Base-by-base conservation (phyloP, 2,888 invertebrate genomes). In the Patella ulyssiponensis region DNA sequence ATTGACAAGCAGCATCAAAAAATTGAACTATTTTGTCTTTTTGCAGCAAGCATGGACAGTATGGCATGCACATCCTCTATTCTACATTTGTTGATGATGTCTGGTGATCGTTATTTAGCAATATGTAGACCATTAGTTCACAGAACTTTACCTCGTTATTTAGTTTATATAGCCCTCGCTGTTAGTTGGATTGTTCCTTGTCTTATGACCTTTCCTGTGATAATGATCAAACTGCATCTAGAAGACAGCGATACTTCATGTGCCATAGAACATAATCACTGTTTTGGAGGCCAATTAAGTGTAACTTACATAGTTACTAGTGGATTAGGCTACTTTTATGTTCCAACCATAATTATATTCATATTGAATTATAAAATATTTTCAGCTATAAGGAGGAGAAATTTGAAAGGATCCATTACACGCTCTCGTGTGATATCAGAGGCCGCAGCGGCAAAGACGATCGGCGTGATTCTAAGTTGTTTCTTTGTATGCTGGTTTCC, bases 401-500 rank as follows among this genome's bases (percentile, higher is more conserved):
- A 72, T 17, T 44, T 72, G 70, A 75, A 23, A 71, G 14, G 20
- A 71, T 54, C 58, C 33, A 23, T 85, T 85, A 73, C 82, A 84
- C 11, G 86, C 80, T 69, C 83, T 86, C 64, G 82, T 83, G 71
- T 85, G 84, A 69, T 44, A 9, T 44, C 87, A 86, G 78, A 85
- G 53, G 14, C 86, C 4, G 88, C 88, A 77, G 88, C 88, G 0
- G 87, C 87, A 1, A 88, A 87, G 74, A 88, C 88, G 4, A 82
- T 88, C 11, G 83, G 85, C 33, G 85, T 88, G 33, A 87, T 88
- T 69, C 85, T 88, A 85, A 85, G 87, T 11, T 85, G 84, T 75
- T 88, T 87, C 72, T 86, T 84, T 76, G 80, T 86, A 17, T 88
- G 88, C 71, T 88, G 88, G 88, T 85, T 84, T 75, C 88, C 88